These are phyloP conservation scores for Sceloporus undulatus DNA, from an alignment of 2,113 vertebrate genomes.

Conservation along the genomic window DNA sequence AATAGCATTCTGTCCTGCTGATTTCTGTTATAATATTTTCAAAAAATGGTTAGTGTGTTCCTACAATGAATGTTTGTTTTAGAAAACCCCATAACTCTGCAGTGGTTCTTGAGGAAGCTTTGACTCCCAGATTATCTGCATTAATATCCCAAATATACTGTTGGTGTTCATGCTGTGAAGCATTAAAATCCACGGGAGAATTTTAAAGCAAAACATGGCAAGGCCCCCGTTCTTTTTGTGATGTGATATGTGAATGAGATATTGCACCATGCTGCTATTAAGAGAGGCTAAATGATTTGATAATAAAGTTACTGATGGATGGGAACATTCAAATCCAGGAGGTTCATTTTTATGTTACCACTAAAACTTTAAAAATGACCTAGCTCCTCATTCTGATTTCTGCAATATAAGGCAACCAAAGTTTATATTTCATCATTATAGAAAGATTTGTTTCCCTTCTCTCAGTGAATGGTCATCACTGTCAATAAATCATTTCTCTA, in stretches of 20 bases:
- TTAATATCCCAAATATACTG: not conserved
- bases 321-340: slow-evolving; percentile 36
- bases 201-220: slow-evolving; percentile 36
- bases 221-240: slow-evolving; percentile 9
- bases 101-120: too few relatives aligned
- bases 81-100: not conserved
- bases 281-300: slow-evolving; percentile 34
- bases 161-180: not conserved
- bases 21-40: not conserved
- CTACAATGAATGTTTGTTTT: not conserved
- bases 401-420: not conserved
- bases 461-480: slow-evolving; percentile 18
- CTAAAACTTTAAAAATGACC: slow-evolving; percentile 51
- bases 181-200: not conserved
- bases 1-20: too few relatives aligned
- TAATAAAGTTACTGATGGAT: slow-evolving; percentile 46
- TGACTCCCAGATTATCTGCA: not conserved
- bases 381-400: slow-evolving; percentile 25
- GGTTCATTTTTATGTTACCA: slow-evolving; percentile 39
- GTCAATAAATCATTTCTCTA: slow-evolving; percentile 24
- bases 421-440: slow-evolving; percentile 31
- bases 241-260: accelerated
- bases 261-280: not conserved
- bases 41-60: not conserved
- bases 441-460: slow-evolving; percentile 32